Evolutionary conservation across 2,888 invertebrate species (phyloP).

Genomic region (Coleophora deauratella): DNA sequence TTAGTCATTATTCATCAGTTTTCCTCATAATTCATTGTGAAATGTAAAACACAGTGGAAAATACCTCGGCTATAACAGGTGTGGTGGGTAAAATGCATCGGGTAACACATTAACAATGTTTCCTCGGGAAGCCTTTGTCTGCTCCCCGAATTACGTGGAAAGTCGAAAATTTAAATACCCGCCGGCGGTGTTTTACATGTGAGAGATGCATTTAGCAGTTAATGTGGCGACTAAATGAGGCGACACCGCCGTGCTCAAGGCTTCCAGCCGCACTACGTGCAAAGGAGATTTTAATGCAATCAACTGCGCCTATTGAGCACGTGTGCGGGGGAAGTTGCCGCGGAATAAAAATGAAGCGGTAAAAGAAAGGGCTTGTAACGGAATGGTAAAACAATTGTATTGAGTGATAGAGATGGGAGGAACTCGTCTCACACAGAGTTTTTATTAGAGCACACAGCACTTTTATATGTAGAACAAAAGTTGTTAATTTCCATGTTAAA

Average conservation of each 20-base stretch:
- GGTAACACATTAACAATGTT: slow-evolving; percentile 61
- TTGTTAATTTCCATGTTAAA: too few relatives aligned
- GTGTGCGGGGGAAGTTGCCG: too few relatives aligned
- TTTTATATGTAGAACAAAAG: too few relatives aligned
- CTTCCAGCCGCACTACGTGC: neutral
- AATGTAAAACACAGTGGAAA: neutral
- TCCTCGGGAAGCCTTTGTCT: slow-evolving; percentile 60
- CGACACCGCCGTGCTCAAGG: slow-evolving; percentile 33
- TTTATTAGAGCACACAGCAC: too few relatives aligned
- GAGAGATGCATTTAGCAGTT: slow-evolving; percentile 70
- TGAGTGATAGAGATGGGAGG: too few relatives aligned
- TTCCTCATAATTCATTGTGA: slow-evolving; percentile 6
- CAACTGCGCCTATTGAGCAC: neutral
- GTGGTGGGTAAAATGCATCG: slow-evolving; percentile 49
- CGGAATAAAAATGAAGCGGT: too few relatives aligned
- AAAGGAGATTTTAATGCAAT: too few relatives aligned
- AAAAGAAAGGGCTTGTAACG: neutral
- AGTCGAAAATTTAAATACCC: slow-evolving; percentile 70
- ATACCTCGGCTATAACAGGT: slow-evolving; percentile 16
- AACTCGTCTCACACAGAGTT: too few relatives aligned
- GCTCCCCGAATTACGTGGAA: slow-evolving; percentile 62
- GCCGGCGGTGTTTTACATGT: slow-evolving; percentile 67
- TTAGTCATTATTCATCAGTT: slow-evolving; percentile 15
- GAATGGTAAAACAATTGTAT: too few relatives aligned
- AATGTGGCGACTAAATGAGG: slow-evolving; percentile 60